Evolutionary conservation across 2,797 vertebrate species (phyloP), one percentile per base, ranked within the genome.

Genomic region (Coccyzus lansbergi): DNA sequence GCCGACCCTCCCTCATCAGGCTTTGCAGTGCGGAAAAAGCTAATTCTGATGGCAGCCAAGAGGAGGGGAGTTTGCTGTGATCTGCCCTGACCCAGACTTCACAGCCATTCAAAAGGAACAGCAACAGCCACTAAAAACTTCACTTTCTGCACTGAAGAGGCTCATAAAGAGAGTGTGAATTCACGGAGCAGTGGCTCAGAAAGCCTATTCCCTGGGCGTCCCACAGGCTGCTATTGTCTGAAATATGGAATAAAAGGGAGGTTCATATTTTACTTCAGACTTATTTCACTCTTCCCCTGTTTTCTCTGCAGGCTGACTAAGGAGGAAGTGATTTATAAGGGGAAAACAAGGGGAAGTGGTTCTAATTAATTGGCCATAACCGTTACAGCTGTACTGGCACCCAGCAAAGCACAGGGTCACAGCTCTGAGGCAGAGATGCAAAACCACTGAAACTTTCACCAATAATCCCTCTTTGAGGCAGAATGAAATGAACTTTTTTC

Each of bases 351-450:
- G 90, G 83, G 88, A 96, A 80, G 59, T 10, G 3, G 69, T 78
- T 91, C 86, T 96, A 95, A 96, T 95, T 95, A 96, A 96, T 92
- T 91, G 82, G 58, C 90, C 90, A 74, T 75, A 93, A 93, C 84
- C 0, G 0, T 62, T 89, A 89, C 92, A 92, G 88, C 86, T 92
- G 83, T 49, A 88, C 78, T 53, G 84, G 83, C 90, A 93, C 24
- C 64, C 64, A 68, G 59, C 79, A 83, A 88, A 79, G 85, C 62
- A 63, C 1, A 75, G 84, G 92, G 62, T 88, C 94, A 36, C 15
- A 8, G 74, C n/a, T 52, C 56, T 29, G 29, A 83, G 69, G 19
- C 52, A 74, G 71, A 80, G 62, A 69, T 28, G 15, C 81, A 62
- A 38, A 1, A 31, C 29, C 15, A 24, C 58, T 26, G 34, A 12